Evolutionary conservation across 2,888 invertebrate genomes (phyloP).

Genomic region (Pedicia rivosa): DNA sequence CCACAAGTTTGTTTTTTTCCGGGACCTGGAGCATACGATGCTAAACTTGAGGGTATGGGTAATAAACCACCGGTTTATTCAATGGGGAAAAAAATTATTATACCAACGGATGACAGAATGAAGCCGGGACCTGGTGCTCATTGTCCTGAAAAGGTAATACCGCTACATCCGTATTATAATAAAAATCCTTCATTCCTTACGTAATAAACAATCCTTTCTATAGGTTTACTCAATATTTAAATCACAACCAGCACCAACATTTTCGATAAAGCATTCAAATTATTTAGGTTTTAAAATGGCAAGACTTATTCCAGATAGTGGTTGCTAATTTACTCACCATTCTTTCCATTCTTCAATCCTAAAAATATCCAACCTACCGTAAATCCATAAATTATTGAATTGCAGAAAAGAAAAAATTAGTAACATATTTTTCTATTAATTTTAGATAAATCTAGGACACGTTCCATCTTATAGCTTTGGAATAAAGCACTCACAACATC

Average conservation of each 20-base stretch:
- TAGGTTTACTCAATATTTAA: neutral
- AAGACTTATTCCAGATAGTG: too few relatives aligned
- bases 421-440: neutral
- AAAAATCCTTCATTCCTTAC: neutral
- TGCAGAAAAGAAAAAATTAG: neutral
- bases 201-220: neutral
- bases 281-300: neutral
- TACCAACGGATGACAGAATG: slow-evolving; percentile 60
- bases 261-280: slow-evolving; percentile 3
- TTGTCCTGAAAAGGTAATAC: slow-evolving; percentile 75
- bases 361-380: too few relatives aligned
- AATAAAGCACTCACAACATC: slow-evolving; percentile 71
- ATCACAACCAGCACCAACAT: slow-evolving; percentile 2
- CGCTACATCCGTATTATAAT: neutral
- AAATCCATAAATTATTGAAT: too few relatives aligned
- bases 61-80: slow-evolving; percentile 65
- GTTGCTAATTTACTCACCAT: too few relatives aligned
- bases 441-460: slow-evolving; percentile 43
- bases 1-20: slow-evolving; percentile 32
- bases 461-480: slow-evolving; percentile 64
- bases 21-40: slow-evolving; percentile 65
- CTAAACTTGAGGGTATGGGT: slow-evolving; percentile 39
- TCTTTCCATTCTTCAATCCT: too few relatives aligned
- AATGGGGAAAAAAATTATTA: slow-evolving; percentile 63
- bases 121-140: slow-evolving; percentile 83